Percentiles rank a stretch among this genome's conserved stretches.
phyloP scores from a whole-genome alignment of 1,140 invertebrate genomes.

The Drosophila guanche region DNA sequence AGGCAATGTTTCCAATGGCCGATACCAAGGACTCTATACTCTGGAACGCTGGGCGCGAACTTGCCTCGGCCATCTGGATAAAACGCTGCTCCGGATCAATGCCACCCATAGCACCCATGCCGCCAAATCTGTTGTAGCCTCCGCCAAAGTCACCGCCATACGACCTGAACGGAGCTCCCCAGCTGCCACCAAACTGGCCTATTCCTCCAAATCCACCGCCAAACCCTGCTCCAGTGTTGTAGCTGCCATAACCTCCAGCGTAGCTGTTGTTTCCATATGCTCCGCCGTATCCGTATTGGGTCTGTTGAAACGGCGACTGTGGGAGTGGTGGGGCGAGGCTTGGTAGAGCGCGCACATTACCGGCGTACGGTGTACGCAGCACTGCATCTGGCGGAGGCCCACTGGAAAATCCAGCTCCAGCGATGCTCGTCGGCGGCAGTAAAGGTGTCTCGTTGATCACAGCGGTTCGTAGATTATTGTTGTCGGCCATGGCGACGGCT shows the following conservation, averaged over 20 bases:
- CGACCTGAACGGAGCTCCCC: conserved; percentile 50
- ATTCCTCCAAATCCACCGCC: conserved; percentile 49
- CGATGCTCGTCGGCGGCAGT: conserved; percentile 43
- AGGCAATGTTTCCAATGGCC: conserved; percentile 95
- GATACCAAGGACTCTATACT: conserved; percentile 96
- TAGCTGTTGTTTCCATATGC: conserved; percentile 40
- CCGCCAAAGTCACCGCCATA: conserved; percentile 75
- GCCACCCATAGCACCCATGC: conserved; percentile 84
- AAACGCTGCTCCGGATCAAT: conserved; percentile 86
- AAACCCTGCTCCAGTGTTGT: conserved; percentile 37
- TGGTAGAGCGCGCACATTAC: conserved; percentile 70
- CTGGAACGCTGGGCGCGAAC: conserved; percentile 94
- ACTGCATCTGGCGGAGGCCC: conserved; percentile 41
- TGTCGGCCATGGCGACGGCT: conserved; percentile 56
- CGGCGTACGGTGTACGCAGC: conserved; percentile 65
- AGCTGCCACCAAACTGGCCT: conserved; percentile 42
- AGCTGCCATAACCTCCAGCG: conserved; percentile 46
- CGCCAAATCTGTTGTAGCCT: conserved; percentile 84
- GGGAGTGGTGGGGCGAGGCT: conserved; percentile 61
- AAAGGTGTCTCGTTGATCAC: conserved; percentile 68
- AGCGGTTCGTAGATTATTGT: conserved; percentile 73
- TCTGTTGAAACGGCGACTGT: conserved; percentile 59
- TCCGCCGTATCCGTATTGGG: conserved; percentile 32
- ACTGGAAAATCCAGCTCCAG: conserved; percentile 17
- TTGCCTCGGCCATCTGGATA: conserved; percentile 94